Conservation (phyloP, 2,888 invertebrate species). For the Limnephilus lunatus region DNA sequence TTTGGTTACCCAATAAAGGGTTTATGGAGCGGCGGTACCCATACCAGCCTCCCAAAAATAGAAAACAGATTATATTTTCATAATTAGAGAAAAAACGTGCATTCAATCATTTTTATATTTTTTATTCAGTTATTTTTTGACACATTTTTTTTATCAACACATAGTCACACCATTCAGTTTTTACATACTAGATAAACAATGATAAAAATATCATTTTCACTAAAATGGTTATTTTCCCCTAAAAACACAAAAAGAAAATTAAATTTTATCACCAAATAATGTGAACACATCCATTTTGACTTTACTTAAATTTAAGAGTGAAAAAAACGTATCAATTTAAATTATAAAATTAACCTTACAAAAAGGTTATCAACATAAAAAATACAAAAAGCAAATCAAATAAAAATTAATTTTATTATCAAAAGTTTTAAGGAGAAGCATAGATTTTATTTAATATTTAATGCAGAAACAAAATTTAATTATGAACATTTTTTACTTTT, state of each 20-base stretch:
- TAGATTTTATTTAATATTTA: not conserved
- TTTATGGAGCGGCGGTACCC: no score
- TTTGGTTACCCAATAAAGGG: no score
- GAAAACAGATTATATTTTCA: not conserved
- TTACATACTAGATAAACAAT: constrained; percentile 41
- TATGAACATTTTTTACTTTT: not conserved
- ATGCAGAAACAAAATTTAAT: not conserved
- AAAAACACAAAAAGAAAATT: not conserved
- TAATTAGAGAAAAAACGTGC: not conserved
- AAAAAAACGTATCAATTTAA: not conserved
- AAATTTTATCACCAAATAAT: not conserved
- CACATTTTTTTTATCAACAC: constrained; percentile 36
- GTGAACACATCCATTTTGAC: constrained; percentile 3
- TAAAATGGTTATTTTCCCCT: not conserved
- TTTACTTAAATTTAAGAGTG: not conserved
- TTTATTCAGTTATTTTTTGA: constrained; percentile 32
- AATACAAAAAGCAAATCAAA: not conserved
- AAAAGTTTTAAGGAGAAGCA: not conserved
- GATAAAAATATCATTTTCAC: constrained; percentile 12
- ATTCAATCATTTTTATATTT: not conserved
- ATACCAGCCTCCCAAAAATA: not conserved
- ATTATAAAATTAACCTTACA: not conserved
- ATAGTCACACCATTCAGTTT: constrained; percentile 29
- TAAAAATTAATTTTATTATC: not conserved
- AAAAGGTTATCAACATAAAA: not conserved